Conservation (phyloP, 1,140 invertebrate species). For the Ericerus pela region DNA sequence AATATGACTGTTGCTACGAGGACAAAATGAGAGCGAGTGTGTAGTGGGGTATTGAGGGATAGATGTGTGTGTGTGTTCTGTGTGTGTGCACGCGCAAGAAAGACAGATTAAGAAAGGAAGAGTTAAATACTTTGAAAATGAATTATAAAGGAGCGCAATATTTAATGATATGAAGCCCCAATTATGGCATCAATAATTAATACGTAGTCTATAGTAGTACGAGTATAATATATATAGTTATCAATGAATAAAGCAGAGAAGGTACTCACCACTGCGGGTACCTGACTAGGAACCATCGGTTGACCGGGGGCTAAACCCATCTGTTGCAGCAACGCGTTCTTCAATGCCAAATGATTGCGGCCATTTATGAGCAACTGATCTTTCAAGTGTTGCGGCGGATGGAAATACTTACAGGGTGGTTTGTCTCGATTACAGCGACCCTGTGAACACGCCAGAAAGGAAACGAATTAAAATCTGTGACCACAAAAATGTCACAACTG, state of each 20-base stretch:
- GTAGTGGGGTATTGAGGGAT: too few relatives aligned
- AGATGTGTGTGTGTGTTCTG: too few relatives aligned
- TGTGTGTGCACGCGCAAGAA: too few relatives aligned
- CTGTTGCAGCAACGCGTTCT: slow-evolving; percentile 91
- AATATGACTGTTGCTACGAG: too few relatives aligned
- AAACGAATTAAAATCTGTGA: background rate
- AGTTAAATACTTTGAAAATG: too few relatives aligned
- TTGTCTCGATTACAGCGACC: slow-evolving; percentile 99
- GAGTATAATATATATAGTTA: background rate
- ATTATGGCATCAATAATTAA: background rate
- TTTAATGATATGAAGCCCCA: too few relatives aligned
- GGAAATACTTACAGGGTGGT: slow-evolving; percentile 99
- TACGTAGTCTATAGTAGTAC: background rate
- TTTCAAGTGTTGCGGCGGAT: slow-evolving; percentile 97
- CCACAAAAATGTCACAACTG: background rate
- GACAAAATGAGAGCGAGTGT: too few relatives aligned
- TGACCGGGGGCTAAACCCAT: slow-evolving; percentile 80
- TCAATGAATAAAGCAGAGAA: background rate
- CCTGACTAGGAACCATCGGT: slow-evolving; percentile 72
- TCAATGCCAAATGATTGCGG: slow-evolving; percentile 94
- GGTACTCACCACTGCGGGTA: slow-evolving; percentile 69
- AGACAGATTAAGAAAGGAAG: too few relatives aligned
- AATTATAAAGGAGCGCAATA: too few relatives aligned
- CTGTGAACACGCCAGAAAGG: slow-evolving; percentile 44
- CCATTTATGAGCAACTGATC: slow-evolving; percentile 99